These are phyloP conservation scores for Hylaeus volcanicus DNA, from an alignment of 1,140 invertebrate genomes.

Conservation along the genomic window DNA sequence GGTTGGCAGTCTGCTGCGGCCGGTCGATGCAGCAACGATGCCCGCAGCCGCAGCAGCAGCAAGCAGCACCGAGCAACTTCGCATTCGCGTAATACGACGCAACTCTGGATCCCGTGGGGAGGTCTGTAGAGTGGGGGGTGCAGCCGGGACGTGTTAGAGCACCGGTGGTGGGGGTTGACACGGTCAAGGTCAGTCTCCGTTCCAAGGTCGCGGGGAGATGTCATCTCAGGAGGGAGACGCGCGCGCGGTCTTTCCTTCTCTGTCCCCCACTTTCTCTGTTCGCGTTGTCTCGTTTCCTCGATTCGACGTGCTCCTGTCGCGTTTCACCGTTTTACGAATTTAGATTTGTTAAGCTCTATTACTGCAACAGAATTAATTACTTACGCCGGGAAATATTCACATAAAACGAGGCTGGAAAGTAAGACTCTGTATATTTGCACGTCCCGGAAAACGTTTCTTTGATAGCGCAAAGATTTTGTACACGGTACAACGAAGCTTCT, in stretches of 20 bases:
- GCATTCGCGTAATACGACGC: slow-evolving; percentile 70
- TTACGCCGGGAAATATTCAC: too few relatives aligned
- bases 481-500: not conserved
- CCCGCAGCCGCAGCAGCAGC: slow-evolving; percentile 67
- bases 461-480: too few relatives aligned
- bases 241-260: slow-evolving; percentile 33
- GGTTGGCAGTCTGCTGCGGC: slow-evolving; percentile 53
- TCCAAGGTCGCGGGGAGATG: slow-evolving; percentile 75
- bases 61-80: slow-evolving; percentile 65
- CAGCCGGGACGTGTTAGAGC: slow-evolving; percentile 54
- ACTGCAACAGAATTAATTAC: too few relatives aligned
- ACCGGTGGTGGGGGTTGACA: slow-evolving; percentile 64
- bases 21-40: slow-evolving; percentile 74
- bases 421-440: too few relatives aligned
- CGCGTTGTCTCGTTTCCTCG: not conserved
- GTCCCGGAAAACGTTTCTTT: too few relatives aligned
- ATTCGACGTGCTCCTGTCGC: slow-evolving; percentile 13
- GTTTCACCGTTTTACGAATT: not conserved
- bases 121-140: slow-evolving; percentile 30
- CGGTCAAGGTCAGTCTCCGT: slow-evolving; percentile 75
- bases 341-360: too few relatives aligned
- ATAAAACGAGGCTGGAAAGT: too few relatives aligned
- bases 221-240: slow-evolving; percentile 70
- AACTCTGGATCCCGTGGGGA: slow-evolving; percentile 34
- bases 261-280: not conserved